Conservation (phyloP, 1,140 invertebrate species). For the Drosophila orena region DNA sequence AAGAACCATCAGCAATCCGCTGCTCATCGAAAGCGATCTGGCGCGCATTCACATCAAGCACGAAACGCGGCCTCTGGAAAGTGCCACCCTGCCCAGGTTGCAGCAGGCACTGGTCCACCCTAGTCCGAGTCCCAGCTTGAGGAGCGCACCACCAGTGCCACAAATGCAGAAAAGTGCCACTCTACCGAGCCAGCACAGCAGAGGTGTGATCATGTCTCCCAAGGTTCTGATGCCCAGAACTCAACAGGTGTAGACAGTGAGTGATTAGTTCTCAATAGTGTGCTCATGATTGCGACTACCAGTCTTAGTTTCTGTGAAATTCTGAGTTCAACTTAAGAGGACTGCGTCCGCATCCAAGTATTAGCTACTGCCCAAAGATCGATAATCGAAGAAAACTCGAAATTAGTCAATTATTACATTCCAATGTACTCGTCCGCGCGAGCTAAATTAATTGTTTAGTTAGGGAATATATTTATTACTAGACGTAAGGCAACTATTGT, state of each 20-base stretch:
- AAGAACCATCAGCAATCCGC: conserved; percentile 65
- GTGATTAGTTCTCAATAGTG: not conserved
- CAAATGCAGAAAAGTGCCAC: conserved; percentile 29
- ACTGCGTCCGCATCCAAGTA: conserved; percentile 30
- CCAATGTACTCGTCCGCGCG: conserved; percentile 13
- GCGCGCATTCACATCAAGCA: conserved; percentile 68
- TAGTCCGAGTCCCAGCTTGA: conserved; percentile 61
- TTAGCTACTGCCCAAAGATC: conserved; percentile 54
- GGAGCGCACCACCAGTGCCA: conserved; percentile 64
- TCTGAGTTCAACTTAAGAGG: conserved; percentile 9
- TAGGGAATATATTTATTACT: conserved; percentile 26
- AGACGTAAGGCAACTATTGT: conserved; percentile 15
- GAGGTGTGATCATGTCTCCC: conserved; percentile 69
- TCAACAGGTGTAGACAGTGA: conserved; percentile 15
- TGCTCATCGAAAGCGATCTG: conserved; percentile 66
- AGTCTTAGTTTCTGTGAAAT: not conserved
- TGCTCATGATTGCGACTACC: not conserved
- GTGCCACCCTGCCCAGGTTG: conserved; percentile 51
- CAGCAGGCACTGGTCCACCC: conserved; percentile 47
- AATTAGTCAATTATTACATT: conserved; percentile 34
- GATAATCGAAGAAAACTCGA: conserved; percentile 20
- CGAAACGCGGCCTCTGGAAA: conserved; percentile 60
- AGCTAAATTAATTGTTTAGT: conserved; percentile 7
- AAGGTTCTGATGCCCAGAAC: conserved; percentile 56
- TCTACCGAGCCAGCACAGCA: conserved; percentile 30